Evolutionary conservation across 1,140 invertebrate genomes (phyloP).

Genomic region (Zaprionus capensis): DNA sequence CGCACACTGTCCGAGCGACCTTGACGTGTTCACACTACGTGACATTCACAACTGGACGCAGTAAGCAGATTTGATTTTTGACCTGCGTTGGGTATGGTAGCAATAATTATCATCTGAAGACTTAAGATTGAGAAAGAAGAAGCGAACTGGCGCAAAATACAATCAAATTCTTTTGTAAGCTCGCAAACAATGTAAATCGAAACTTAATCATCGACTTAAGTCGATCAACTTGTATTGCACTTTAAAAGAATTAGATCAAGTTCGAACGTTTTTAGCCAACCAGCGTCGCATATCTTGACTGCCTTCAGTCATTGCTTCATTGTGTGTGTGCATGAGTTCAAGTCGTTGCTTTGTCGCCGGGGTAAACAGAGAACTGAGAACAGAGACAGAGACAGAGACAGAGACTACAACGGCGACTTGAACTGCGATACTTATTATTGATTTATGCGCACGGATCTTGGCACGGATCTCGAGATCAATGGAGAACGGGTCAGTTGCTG

Average conservation of each 20-base stretch:
- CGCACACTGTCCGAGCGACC: constrained; percentile 47
- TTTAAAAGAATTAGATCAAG: constrained; percentile 71
- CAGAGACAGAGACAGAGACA: background rate
- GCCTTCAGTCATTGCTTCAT: constrained; percentile 31
- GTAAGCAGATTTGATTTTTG: constrained; percentile 25
- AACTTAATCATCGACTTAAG: constrained; percentile 21
- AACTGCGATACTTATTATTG: constrained; percentile 62
- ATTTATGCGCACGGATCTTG: constrained; percentile 77
- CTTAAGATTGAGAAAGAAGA: background rate
- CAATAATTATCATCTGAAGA: background rate
- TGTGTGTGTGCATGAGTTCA: constrained; percentile 27
- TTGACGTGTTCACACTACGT: constrained; percentile 56
- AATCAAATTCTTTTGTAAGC: constrained; percentile 4
- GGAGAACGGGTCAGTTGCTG: constrained; percentile 42
- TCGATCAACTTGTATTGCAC: constrained; percentile 53
- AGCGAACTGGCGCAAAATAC: too few relatives aligned
- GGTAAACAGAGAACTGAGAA: background rate
- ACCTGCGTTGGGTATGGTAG: background rate
- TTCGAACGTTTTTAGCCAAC: constrained; percentile 49
- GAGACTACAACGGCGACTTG: constrained; percentile 22
- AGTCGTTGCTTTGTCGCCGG: constrained; percentile 14
- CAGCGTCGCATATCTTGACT: constrained; percentile 35
- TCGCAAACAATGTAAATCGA: background rate
- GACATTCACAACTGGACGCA: constrained; percentile 40
- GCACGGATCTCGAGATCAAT: constrained; percentile 47